Base-by-base conservation (phyloP, 2,113 vertebrate genomes). In the Capreolus pygargus region DNA sequence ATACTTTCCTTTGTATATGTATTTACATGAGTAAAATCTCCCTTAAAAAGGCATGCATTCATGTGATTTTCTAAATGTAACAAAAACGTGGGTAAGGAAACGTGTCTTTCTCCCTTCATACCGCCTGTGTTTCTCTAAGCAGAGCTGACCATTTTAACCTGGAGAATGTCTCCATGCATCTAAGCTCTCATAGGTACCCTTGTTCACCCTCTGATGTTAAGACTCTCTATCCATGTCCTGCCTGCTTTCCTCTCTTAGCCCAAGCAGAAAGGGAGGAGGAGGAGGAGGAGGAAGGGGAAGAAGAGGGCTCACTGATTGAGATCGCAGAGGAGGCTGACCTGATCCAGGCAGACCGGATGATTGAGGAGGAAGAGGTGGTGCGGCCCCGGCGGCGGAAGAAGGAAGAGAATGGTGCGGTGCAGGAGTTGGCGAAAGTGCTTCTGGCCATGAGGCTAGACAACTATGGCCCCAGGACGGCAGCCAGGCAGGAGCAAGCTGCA, bases 281-380 rank as follows among this genome's bases (percentile, higher is more conserved):
- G 30, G 39, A 96, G 21, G 96, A 96, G n/a, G 96, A 96, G 6
- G 95, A 98, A 86, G 30, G 93, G 16, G 98, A 98, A 81, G 99
- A 98, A 10, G 98, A 99, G 2, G 98, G 98, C 1, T 98, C 99
- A 0, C 97, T 99, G 98, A 99, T 99, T 47, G 97, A 99, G 16
- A 99, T 99, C 1, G 95, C 98, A 16, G 99, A 99, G 97, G 99
- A 99, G 97, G 99, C 99, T 1, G 99, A 99, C 78, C 98, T 99
- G 98, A 99, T 99, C 96, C 99, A 99, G 98, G 99, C 98, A 5
- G 99, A 99, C 50, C 99, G 99, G 55, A 96, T 99, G 52, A 98
- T 99, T 88, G 99, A 99, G 8, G 99, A 99, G 92, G 98, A 98
- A 60, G 98, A 98, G 23, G 95, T 79, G 83, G 84, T 86, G 83